phyloP scores from a whole-genome alignment of 1,140 invertebrate species.

The Aphelenchoides besseyi region DNA sequence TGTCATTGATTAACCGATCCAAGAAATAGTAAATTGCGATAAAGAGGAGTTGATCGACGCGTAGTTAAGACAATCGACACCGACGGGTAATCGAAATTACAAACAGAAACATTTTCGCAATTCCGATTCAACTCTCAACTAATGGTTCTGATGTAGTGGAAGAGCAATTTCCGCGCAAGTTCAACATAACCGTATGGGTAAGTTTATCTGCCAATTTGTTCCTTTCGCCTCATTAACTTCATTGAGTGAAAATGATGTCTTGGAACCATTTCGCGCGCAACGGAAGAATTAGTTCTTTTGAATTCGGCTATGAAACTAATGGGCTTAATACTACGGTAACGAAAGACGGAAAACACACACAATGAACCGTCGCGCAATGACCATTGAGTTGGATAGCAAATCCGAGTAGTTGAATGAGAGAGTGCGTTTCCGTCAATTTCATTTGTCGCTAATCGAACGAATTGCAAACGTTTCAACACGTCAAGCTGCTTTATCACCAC shows the following conservation, averaged over 20 bases:
- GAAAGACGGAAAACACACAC: too few relatives aligned
- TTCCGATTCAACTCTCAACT: too few relatives aligned
- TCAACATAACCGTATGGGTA: neutral
- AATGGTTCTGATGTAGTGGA: neutral
- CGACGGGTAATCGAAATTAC: too few relatives aligned
- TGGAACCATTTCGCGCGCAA: neutral
- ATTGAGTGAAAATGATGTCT: neutral
- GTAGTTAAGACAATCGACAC: too few relatives aligned
- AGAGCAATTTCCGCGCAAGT: neutral
- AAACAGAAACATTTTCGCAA: too few relatives aligned
- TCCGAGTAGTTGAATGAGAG: neutral
- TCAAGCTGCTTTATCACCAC: neutral
- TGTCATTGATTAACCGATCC: too few relatives aligned
- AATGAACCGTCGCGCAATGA: neutral
- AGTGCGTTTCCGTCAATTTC: neutral
- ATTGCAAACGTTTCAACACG: neutral
- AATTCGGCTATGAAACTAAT: neutral
- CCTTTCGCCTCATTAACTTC: neutral
- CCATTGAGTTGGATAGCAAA: neutral
- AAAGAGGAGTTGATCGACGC: too few relatives aligned
- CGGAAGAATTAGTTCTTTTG: slow-evolving; percentile 1
- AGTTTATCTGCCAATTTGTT: slow-evolving; percentile 1
- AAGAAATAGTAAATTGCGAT: too few relatives aligned
- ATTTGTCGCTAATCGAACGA: neutral
- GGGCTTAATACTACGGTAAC: neutral